Evolutionary conservation across 2,888 invertebrate genomes (phyloP).

Genomic region (Corythucha ciliata): DNA sequence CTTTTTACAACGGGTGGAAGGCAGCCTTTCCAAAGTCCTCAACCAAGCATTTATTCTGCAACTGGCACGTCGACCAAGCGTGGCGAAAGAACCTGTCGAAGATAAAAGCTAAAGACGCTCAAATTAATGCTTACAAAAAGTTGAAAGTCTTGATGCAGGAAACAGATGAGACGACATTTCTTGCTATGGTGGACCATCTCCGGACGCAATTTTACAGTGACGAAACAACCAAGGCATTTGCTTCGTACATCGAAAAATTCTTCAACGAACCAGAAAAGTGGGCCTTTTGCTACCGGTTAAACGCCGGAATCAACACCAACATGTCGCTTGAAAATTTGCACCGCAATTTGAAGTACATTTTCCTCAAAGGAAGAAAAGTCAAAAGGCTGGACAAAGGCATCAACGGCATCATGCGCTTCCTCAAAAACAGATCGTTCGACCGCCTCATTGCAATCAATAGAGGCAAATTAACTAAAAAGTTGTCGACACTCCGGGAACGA

Average conservation of each 20-base stretch:
- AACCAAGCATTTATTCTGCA: slow-evolving; percentile 29
- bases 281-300: slow-evolving; percentile 31
- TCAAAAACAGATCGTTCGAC: slow-evolving; percentile 9
- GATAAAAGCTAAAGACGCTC: slow-evolving; percentile 20
- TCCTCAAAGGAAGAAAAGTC: slow-evolving; percentile 30
- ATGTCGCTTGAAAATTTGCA: slow-evolving; percentile 33
- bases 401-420: slow-evolving; percentile 25
- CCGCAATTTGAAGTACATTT: slow-evolving; percentile 30
- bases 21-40: slow-evolving; percentile 30
- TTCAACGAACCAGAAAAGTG: not conserved
- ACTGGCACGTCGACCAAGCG: slow-evolving; percentile 35
- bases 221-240: slow-evolving; percentile 28
- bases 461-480: not conserved
- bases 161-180: not conserved
- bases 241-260: slow-evolving; percentile 24
- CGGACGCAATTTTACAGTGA: slow-evolving; percentile 14
- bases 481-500: not conserved
- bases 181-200: slow-evolving; percentile 11
- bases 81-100: slow-evolving; percentile 30
- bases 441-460: slow-evolving; percentile 10
- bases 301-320: slow-evolving; percentile 31
- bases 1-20: slow-evolving; percentile 34
- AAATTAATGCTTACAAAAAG: slow-evolving; percentile 10
- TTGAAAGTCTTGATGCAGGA: not conserved
- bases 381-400: slow-evolving; percentile 30